A percentile compares a stretch with the other conserved stretches of the same genome.
These are phyloP conservation scores for Heterocephalus glaber DNA, from an alignment of 2,113 vertebrate species.

Conservation along the genomic window DNA sequence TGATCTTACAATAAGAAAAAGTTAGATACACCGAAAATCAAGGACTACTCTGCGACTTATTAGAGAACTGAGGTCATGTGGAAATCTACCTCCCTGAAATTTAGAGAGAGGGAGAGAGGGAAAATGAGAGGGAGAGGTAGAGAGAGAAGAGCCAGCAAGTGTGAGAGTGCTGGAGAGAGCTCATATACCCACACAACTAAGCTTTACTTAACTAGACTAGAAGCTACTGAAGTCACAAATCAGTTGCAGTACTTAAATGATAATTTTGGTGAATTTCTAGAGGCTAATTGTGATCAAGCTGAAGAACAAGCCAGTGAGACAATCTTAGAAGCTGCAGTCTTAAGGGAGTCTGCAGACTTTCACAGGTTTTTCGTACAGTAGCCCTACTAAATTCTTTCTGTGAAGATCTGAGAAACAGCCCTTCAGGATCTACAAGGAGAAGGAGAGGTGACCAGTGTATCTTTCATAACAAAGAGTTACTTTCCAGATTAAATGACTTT, in stretches of 20 bases:
- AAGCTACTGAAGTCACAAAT: background rate
- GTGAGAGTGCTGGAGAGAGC: no score
- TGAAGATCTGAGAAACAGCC: background rate
- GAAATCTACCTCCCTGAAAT: background rate
- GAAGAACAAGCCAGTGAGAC: background rate
- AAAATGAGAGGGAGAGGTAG: background rate
- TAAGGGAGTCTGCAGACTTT: background rate
- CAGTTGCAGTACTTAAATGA: background rate
- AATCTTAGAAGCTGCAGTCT: background rate
- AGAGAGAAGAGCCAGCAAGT: no score
- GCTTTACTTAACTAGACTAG: background rate
- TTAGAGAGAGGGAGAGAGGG: background rate
- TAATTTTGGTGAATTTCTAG: background rate
- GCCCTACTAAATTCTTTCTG: background rate
- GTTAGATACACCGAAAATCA: background rate
- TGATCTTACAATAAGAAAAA: background rate
- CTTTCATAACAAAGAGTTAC: background rate
- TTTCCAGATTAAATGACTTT: background rate
- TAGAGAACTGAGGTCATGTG: background rate
- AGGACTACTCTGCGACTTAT: background rate
- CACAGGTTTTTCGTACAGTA: background rate
- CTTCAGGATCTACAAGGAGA: background rate
- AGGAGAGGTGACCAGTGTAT: background rate
- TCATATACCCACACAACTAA: background rate
- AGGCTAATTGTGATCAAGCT: background rate